Conservation (phyloP, 2,888 invertebrate species). For the Margaritifera margaritifera region DNA sequence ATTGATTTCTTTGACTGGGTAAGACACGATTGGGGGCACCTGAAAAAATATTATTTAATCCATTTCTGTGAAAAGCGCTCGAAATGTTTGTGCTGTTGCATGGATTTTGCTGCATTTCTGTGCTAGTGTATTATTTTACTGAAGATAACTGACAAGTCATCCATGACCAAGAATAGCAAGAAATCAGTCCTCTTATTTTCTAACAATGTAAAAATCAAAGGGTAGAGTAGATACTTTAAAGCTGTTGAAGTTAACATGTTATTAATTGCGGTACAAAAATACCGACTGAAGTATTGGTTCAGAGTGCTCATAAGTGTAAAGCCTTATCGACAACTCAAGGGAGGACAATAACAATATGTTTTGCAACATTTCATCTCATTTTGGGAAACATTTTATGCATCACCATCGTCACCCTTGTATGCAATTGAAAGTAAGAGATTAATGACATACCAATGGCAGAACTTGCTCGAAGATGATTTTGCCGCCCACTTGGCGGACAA, state of each 20-base stretch:
- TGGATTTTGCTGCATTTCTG: no score
- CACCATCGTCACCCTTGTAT: no score
- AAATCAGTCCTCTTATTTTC: background rate
- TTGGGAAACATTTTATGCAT: no score
- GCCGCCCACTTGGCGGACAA: conserved; percentile 56
- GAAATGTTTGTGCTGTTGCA: background rate
- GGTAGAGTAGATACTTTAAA: no score
- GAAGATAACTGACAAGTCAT: background rate
- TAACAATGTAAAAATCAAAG: background rate
- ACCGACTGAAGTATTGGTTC: no score
- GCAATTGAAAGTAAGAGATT: background rate
- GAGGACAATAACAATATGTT: no score
- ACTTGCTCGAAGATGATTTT: conserved; percentile 61
- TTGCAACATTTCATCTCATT: no score
- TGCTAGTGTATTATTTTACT: no score
- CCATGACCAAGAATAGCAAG: background rate
- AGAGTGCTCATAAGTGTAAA: no score
- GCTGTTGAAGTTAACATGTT: no score
- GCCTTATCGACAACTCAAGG: no score
- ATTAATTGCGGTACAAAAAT: no score
- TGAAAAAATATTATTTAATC: conserved; percentile 12
- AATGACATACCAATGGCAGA: conserved; percentile 48
- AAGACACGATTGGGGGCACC: conserved; percentile 56
- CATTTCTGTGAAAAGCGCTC: background rate
- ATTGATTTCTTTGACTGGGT: conserved; percentile 56